Conservation (phyloP, 2,888 invertebrate genomes). For the Parnassius smintheus region DNA sequence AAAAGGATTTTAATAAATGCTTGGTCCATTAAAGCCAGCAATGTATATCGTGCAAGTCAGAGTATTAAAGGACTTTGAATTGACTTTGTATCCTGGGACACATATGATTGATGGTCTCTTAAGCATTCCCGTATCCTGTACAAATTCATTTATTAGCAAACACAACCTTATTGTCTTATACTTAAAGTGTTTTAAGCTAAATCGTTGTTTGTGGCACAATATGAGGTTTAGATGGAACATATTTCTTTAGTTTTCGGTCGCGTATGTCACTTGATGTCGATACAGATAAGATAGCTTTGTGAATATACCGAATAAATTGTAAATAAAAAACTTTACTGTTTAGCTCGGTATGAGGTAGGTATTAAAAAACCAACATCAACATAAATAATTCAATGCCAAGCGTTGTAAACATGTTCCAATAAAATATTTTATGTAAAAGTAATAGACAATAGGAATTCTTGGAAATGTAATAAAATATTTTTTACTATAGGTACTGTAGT, state of each 20-base stretch:
- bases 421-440: background rate
- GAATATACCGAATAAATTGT: constrained; percentile 19
- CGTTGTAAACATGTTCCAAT: background rate
- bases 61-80: constrained; percentile 28
- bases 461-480: no score
- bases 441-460: background rate
- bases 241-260: constrained; percentile 42
- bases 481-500: no score
- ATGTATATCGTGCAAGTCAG: constrained; percentile 17
- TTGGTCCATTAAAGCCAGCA: background rate
- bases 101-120: constrained; percentile 51
- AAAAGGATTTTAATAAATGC: background rate
- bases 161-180: constrained; percentile 3
- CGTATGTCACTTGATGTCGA: constrained; percentile 44
- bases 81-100: constrained; percentile 41
- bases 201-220: constrained; percentile 24
- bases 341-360: background rate
- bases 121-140: constrained; percentile 15
- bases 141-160: constrained; percentile 1
- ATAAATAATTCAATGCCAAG: constrained; percentile 1
- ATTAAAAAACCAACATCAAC: constrained; percentile 1
- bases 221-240: constrained; percentile 38
- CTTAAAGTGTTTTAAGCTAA: background rate
- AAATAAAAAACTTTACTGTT: constrained; percentile 16
- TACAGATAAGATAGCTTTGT: constrained; percentile 42